Evolutionary conservation across 37 sponge, comb jelly and placozoan genomes (phyloP), one percentile per base, ranked within the genome.

Genomic region (Chondrosia reniformis): DNA sequence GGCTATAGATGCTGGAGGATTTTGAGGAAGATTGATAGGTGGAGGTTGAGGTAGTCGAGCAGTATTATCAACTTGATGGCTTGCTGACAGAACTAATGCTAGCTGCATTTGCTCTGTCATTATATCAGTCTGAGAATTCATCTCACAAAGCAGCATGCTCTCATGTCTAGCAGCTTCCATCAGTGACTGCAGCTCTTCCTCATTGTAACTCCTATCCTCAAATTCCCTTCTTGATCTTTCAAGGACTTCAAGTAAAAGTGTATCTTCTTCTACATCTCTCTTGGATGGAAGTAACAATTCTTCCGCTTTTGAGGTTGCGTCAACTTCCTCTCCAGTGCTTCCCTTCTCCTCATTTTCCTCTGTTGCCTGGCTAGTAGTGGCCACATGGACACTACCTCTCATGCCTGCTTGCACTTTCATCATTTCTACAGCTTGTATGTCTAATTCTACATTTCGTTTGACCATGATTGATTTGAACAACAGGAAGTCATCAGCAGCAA

Each of bases 401-500:
- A n/a, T n/a, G n/a, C 61, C 22, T 5, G 22, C 61, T 59, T 30
- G n/a, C 61, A 30, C 22, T 4, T 56, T 41, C 62, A 85, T 46
- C 17, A 86, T 22, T 2, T 72, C 76, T 0, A 89, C 25, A 39
- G 88, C 94, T 45, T 89, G 77, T 31, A 58, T 37, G 38, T 94
- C 85, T 24, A 94, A 83, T 21, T 87, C 93, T 45, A 69, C 82
- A 42, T 95, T 92, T 31, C 76, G 76, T 27, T 83, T 73, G 22
- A 86, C 87, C 95, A 95, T 92, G 30, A 88, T 75, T 12, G 44
- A 19, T 30, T 91, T 95, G 76, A 95, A 95, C 46, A 83, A 19
- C 5, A 83, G 74, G 67, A 86, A 91, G 46, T 95, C 86, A 4
- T 91, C 89, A 39, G 83, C 89, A 28, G 95, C 92, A 25, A 78